These are phyloP conservation scores for Rhagonycha lutea DNA, from an alignment of 2,888 invertebrate genomes.

Conservation along the genomic window DNA sequence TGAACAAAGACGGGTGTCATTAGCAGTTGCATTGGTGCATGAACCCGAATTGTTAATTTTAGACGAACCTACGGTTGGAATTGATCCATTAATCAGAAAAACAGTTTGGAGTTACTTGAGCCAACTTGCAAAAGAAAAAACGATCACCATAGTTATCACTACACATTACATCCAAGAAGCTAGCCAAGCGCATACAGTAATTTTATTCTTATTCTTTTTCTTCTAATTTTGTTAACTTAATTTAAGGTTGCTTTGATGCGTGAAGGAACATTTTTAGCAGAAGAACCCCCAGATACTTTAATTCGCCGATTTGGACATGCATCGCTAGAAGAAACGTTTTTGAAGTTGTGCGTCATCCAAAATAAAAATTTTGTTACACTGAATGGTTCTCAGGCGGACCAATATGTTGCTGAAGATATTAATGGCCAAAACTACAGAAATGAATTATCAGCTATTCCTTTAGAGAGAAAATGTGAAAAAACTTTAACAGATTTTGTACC, in stretches of 20 bases:
- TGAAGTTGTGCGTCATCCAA: slow-evolving; percentile 79
- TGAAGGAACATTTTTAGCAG: slow-evolving; percentile 80
- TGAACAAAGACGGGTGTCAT: slow-evolving; percentile 85
- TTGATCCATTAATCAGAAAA: slow-evolving; percentile 82
- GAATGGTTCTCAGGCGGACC: too few species aligned
- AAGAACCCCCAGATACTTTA: slow-evolving; percentile 75
- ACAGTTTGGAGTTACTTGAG: slow-evolving; percentile 86
- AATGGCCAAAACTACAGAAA: slow-evolving; percentile 59
- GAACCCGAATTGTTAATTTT: slow-evolving; percentile 88
- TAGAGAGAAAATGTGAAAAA: slow-evolving; percentile 64
- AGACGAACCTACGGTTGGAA: slow-evolving; percentile 93
- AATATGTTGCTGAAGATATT: too few species aligned
- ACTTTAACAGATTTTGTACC: slow-evolving; percentile 58
- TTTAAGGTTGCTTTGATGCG: slow-evolving; percentile 83
- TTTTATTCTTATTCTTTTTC: slow-evolving; percentile 47
- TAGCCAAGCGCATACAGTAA: slow-evolving; percentile 77
- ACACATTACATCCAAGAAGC: slow-evolving; percentile 90
- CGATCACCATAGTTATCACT: slow-evolving; percentile 82
- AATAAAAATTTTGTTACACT: slow-evolving; percentile 69
- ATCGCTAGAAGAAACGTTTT: slow-evolving; percentile 79
- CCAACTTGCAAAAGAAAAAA: slow-evolving; percentile 73
- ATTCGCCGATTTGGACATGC: slow-evolving; percentile 73
- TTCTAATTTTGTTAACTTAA: slow-evolving; percentile 25
- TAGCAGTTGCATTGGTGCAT: slow-evolving; percentile 85
- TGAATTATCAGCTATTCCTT: slow-evolving; percentile 72